Base-by-base conservation (phyloP, 2,113 vertebrate species). In the Eulemur macaco region DNA sequence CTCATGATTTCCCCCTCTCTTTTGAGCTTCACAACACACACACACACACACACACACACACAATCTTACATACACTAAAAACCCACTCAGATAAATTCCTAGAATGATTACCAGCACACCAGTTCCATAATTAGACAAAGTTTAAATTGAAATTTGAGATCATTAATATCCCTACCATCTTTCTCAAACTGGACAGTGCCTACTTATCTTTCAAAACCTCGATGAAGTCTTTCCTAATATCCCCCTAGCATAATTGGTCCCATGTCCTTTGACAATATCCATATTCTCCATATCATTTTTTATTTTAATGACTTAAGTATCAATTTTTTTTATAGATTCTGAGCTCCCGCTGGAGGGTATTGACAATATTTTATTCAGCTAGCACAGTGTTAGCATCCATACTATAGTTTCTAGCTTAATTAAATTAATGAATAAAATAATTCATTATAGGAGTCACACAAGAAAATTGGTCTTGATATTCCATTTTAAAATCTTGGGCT, bases 71-170 rank as follows among this genome's bases (percentile, higher is more conserved):
- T 20, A 68, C 20, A 86, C 45, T 50, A 69, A 34, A 74, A 64
- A 52, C 5, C 8, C n/a, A 78, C n/a, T 82, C 52, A 90, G 71
- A 69, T 68, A 89, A 93, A 68, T 81, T 89, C 17, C n/a, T 80
- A 50, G 11, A 92, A 52, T 63, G 37, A 54, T 68, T 45, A 73
- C 17, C 13, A 73, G 42, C 13, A 89, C 20, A 18, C 5, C 1
- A 74, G 18, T 52, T 93, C 37, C 69, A 77, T 66, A 91, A 95
- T 71, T 71, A 90, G 56, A 90, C n/a, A 81, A 94, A 86, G 13
- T 78, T 84, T 52, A 96, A 63, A 68, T 23, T 96, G 27, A 91
- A 93, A 81, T 95, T 47, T 73, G 21, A 96, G 34, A 80, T 64
- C 1, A 37, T 34, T 34, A 94, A 56, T 80, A 78, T 8, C 39